A percentile compares a stretch with the other conserved stretches of the same genome.
phyloP scores from a whole-genome alignment of 2,797 vertebrate species.

The Sylvilagus floridanus region DNA sequence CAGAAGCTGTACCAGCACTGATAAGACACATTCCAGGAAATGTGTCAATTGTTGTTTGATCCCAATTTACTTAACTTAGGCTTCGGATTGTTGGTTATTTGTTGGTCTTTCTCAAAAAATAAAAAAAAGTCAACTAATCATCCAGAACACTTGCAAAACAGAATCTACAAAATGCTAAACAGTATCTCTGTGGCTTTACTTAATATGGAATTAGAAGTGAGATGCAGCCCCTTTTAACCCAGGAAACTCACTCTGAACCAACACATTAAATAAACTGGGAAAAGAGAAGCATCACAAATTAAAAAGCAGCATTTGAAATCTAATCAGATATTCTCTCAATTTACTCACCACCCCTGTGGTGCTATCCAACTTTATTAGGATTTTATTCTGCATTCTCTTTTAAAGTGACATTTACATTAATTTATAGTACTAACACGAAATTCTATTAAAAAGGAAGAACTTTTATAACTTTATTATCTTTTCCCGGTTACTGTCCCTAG shows the following conservation, averaged over 20 bases:
- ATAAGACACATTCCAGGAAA: neutral
- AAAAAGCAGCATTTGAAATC: slow-evolving; percentile 85
- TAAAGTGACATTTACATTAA: slow-evolving; percentile 88
- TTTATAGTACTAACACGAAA: slow-evolving; percentile 84
- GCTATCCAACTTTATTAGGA: slow-evolving; percentile 84
- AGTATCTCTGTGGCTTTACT: neutral
- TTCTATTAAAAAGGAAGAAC: slow-evolving; percentile 81
- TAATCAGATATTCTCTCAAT: slow-evolving; percentile 86
- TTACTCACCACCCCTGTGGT: slow-evolving; percentile 84
- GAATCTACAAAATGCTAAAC: neutral
- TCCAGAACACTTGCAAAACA: slow-evolving; percentile 44
- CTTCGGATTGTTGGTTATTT: neutral
- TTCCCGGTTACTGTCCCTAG: slow-evolving; percentile 62
- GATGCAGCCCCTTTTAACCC: neutral
- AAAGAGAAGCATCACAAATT: slow-evolving; percentile 81
- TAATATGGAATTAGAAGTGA: slow-evolving; percentile 54
- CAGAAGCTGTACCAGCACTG: neutral
- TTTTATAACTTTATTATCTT: slow-evolving; percentile 84
- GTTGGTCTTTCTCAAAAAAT: neutral
- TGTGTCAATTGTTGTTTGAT: neutral
- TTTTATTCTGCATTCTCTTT: slow-evolving; percentile 86
- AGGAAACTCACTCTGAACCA: slow-evolving; percentile 69
- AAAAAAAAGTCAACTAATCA: neutral
- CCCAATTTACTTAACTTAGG: neutral
- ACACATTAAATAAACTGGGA: slow-evolving; percentile 74